phyloP scores from a whole-genome alignment of 2,888 invertebrate genomes.

The Osmoderma eremita region DNA sequence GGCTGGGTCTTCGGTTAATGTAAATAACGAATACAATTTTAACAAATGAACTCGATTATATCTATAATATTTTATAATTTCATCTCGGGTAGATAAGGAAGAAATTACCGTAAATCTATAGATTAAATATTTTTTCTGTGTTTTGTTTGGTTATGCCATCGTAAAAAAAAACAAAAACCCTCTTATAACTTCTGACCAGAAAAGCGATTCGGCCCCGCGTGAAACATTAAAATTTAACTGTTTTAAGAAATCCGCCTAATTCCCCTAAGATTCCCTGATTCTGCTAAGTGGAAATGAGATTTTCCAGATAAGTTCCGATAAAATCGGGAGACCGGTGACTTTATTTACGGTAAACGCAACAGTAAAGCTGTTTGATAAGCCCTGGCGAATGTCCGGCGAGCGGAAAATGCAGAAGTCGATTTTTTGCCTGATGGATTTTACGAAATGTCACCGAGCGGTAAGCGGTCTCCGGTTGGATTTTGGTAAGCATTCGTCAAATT shows the following conservation, averaged over 20 bases:
- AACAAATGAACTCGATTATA: too few species aligned
- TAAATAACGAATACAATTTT: too few species aligned
- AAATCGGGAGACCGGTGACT: conserved; percentile 9
- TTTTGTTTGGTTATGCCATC: not conserved
- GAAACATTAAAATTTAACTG: conserved; percentile 32
- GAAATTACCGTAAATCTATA: too few species aligned
- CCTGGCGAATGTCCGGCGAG: conserved; percentile 4
- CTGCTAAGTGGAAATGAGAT: conserved; percentile 36
- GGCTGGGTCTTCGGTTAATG: too few species aligned
- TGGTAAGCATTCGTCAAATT: not conserved
- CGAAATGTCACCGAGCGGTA: conserved; percentile 16
- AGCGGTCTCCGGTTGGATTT: not conserved
- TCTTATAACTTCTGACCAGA: not conserved
- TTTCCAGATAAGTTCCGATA: conserved; percentile 30
- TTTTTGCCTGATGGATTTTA: conserved; percentile 19
- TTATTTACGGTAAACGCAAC: conserved; percentile 22
- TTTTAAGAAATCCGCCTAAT: conserved; percentile 18
- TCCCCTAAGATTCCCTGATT: conserved; percentile 23
- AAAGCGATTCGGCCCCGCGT: conserved; percentile 14
- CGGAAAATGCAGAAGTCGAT: conserved; percentile 25
- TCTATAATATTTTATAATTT: too few species aligned
- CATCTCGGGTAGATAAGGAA: too few species aligned
- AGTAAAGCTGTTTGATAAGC: conserved; percentile 23
- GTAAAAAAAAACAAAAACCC: not conserved
- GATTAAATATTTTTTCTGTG: too few species aligned